These are phyloP conservation scores for Mirza zaza DNA, from an alignment of 2,113 vertebrate species.

Conservation along the genomic window DNA sequence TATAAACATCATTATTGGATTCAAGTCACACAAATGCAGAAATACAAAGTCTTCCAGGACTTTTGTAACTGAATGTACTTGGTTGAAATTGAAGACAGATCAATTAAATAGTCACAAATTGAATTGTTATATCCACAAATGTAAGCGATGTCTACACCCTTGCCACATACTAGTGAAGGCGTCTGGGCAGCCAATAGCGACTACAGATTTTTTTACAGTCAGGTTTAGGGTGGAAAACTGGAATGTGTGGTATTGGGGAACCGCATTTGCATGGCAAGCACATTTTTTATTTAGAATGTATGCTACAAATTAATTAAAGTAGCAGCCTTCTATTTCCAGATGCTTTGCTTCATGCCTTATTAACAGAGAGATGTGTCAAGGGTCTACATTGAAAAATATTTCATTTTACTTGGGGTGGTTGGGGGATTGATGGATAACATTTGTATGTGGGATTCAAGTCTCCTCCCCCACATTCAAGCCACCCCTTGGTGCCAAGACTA, in stretches of 20 bases:
- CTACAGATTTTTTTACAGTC: background rate
- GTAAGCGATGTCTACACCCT: background rate
- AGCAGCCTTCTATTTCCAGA: constrained; percentile 15
- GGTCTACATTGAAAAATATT: background rate
- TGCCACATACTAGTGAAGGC: background rate
- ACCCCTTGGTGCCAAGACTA: background rate
- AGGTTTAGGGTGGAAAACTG: background rate
- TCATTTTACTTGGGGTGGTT: background rate
- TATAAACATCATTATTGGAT: constrained; percentile 19
- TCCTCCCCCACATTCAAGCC: background rate
- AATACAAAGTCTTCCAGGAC: background rate
- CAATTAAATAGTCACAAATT: constrained; percentile 35
- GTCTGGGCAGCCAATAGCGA: background rate
- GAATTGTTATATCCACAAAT: constrained; percentile 27
- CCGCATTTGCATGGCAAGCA: background rate
- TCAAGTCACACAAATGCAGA: constrained; percentile 34
- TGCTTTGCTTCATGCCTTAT: constrained; percentile 54
- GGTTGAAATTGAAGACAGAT: constrained; percentile 33
- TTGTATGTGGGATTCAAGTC: background rate
- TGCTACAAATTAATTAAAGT: constrained; percentile 50
- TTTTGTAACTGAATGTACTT: constrained; percentile 50
- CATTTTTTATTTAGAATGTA: background rate
- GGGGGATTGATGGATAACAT: background rate
- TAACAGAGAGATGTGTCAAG: constrained; percentile 1
- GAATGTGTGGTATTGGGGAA: background rate